Evolutionary conservation across 1,140 invertebrate genomes (phyloP), one percentile per base, ranked within the genome.

Genomic region (Zaprionus lachaisei): DNA sequence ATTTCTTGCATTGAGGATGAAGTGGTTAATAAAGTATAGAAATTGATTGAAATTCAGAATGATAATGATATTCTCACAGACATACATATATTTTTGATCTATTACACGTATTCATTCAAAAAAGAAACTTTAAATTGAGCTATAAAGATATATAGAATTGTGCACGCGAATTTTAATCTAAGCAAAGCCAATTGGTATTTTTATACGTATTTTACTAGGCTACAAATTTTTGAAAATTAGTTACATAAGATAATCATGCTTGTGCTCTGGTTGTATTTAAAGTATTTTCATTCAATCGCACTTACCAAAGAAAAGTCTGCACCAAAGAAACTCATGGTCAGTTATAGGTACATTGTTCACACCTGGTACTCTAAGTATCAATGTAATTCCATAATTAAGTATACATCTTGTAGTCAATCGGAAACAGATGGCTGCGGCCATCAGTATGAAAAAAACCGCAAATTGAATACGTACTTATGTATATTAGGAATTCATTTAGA

Each of bases 1-100:
- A 72, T 71, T 63, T 41, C 12, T 47, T 44, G 57, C 73, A 72
- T 61, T 38, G 49, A 60, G 55, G 15, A 56, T 60, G 34, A 31
- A 58, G 20, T 24, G 49, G 20, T 37, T 37, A 72, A 71, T 55
- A 76, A 76, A 31, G 41, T 64, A 41, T n/a, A 41, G 57, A 12
- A 64, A 57, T 37, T 11, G 31, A 65, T 22, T 26, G 2, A 55
- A 6, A n/a, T 15, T 22, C 20, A 22, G 11, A 9, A 22, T 49
- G 17, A 51, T 14, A 24, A 22, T 51, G n/a, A 5, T 24, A 24
- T 2, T 5, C 2, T 51, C 20, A 22, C 41, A n/a, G 15, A 47
- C 2, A 9, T 9, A n/a, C n/a, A 47, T 17, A 17, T 47, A 17
- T 20, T 9, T 17, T 9, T 9, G n/a, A 17, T 47, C n/a, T 17